Evolutionary conservation across 2,113 vertebrate species (phyloP), one percentile per base, ranked within the genome.

Genomic region (Oostethus manadensis): DNA sequence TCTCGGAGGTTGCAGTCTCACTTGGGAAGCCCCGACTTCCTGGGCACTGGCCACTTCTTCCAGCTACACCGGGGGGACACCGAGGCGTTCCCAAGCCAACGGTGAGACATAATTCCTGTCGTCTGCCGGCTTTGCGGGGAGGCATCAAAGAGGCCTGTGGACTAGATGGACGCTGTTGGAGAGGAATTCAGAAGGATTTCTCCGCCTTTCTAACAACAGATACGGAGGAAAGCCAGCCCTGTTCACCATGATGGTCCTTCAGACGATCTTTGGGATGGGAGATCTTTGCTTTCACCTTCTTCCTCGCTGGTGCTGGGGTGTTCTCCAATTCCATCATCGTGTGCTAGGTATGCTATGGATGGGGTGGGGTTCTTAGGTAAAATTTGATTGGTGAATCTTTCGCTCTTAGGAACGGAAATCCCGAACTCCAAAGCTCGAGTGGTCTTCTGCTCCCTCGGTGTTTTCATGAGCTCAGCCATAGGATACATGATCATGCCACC

Each of bases 291-390:
- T 35, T 91, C 17, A 81, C 93, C 26, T 94, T 90, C 73, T 56
- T 93, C 73, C 73, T 95, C 8, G 91, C 88, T 0, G 95, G 95
- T 63, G 87, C 93, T 71, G 93, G 95, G 13, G 90, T 90, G 71
- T 92, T 90, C 59, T 96, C 94, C 47, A 96, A 96, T 87, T 95
- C 93, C 17, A 90, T 92, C 73, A 85, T 92, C 65, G 94, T 88
- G 92, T 97, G 68, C 84, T 97, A 29, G 94, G 95, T 97, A 69
- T 17, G 64, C 60, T 56, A 50, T 51, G 18, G 35, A 3, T 38
- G 10, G 9, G 35, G 23, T 26, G 23, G 23, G 23, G 23, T 26
- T 26, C 23, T 33, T 7, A 42, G 2, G 38, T 13, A 42, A 42
- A 14, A 42, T 14, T 10, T 42, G 38, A 42, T 13, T 9, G 10